Conservation (phyloP, 2,888 invertebrate genomes). For the Zele albiditarsus region DNA sequence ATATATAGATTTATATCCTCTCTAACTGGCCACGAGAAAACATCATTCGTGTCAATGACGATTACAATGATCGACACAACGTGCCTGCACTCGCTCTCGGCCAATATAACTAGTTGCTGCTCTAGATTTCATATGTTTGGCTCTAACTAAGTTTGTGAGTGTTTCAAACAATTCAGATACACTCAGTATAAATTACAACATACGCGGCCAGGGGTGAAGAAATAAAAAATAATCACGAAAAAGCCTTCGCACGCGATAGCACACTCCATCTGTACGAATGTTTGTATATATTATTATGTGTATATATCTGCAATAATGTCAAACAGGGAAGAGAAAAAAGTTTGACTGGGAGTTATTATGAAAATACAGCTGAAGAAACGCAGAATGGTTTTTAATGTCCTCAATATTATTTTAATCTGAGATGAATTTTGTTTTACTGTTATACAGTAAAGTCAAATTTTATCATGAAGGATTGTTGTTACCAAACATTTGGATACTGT, state of each 20-base stretch:
- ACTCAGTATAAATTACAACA: not conserved
- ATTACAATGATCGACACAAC: slow-evolving; percentile 30
- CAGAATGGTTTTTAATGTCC: too few relatives aligned
- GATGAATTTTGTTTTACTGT: too few relatives aligned
- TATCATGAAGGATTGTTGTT: too few relatives aligned
- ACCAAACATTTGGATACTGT: too few relatives aligned
- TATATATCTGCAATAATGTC: not conserved
- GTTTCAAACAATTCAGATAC: not conserved
- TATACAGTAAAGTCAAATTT: too few relatives aligned
- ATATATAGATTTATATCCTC: not conserved
- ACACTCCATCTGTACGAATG: not conserved
- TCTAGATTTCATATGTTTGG: slow-evolving; percentile 16
- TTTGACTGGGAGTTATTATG: not conserved
- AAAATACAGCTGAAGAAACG: slow-evolving; percentile 16
- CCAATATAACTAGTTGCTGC: slow-evolving; percentile 1
- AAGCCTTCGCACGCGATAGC: not conserved
- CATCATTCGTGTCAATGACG: slow-evolving; percentile 37
- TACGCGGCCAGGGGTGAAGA: not conserved
- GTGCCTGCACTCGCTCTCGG: not conserved
- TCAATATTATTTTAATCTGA: too few relatives aligned
- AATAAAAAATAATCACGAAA: slow-evolving; percentile 4
- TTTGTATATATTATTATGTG: not conserved
- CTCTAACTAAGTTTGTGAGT: not conserved
- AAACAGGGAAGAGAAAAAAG: not conserved
- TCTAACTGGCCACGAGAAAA: slow-evolving; percentile 4